Percentiles rank a stretch among this genome's conserved stretches.
These are phyloP conservation scores for Neuroscelio doddi DNA, from an alignment of 2,888 invertebrate species.

Conservation along the genomic window DNA sequence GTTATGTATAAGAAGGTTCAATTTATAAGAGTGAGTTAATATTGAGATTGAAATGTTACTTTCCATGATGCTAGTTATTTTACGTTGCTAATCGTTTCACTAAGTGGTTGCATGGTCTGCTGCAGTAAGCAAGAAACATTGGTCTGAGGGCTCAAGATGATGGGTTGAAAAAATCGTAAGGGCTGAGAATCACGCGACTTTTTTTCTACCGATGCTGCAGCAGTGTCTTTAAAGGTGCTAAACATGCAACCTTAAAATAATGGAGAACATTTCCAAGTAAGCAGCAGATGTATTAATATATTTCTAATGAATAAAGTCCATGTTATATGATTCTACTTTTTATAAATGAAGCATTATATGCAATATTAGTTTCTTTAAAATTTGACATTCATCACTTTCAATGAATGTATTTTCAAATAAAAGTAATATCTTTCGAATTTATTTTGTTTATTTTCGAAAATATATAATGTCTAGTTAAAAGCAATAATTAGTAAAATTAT, in stretches of 20 bases:
- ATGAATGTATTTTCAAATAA: too few species aligned
- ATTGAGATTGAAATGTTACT: constrained; percentile 4
- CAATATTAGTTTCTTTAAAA: too few species aligned
- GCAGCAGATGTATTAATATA: not conserved
- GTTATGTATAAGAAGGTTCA: too few species aligned
- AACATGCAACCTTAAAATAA: constrained; percentile 2
- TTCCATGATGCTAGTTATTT: not conserved
- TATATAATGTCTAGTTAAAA: too few species aligned
- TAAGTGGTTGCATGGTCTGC: constrained; percentile 2
- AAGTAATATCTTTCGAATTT: too few species aligned
- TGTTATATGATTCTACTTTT: too few species aligned
- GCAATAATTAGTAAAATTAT: too few species aligned
- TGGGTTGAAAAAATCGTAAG: not conserved
- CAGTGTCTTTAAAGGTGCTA: constrained; percentile 2
- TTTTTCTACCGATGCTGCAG: not conserved
- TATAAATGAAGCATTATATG: too few species aligned
- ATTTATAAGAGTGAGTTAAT: not conserved
- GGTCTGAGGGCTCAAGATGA: constrained; percentile 1
- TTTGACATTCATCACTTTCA: too few species aligned
- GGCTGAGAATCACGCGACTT: constrained; percentile 2
- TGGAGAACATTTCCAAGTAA: not conserved
- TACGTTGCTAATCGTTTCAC: constrained; percentile 1
- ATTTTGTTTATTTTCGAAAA: too few species aligned
- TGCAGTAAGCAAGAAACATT: not conserved
- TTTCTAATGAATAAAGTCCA: not conserved